Base-by-base conservation (phyloP, 2,888 invertebrate species). In the Scaptomyza flava region DNA sequence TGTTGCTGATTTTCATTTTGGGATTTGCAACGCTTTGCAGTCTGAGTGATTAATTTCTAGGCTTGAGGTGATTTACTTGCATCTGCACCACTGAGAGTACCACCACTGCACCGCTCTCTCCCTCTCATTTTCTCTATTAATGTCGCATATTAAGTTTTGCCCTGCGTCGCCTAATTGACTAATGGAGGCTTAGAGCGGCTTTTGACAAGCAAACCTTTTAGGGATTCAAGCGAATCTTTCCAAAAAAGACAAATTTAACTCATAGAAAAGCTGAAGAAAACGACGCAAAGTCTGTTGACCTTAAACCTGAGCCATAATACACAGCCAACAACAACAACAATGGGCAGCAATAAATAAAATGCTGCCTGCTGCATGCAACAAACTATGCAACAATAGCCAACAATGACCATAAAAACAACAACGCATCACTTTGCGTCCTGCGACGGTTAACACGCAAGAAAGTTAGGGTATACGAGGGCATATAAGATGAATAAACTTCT, bases 31-130 rank as follows among this genome's bases (percentile, higher is more conserved):
- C 64, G 66, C 64, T 66, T 69, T 67, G 34, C 68, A 63, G 72
- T 66, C 82, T 84, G 83, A 84, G 87, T 84, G 83, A 84, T 84
- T 84, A 84, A 84, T 84, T 84, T 81, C 79, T 77, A 70, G 70
- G 68, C 85, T 83, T 79, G 87, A 86, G 79, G 87, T 84, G 87
- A 84, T 84, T 87, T 87, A 83, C 70, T 82, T 74, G 61, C 65
- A 52, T 4, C 68, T 65, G 60, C 72, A 41, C 38, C 31, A 11
- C 45, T 23, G 6, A 20, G 47, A 14, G 47, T 42, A 20, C 14
- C 48, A 20, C 14, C 36, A 34, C 36, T 50, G 33, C 23, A 57
- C 12, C 57, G 43, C 58, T 65, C 20, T 23, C 23, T 23, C 8
- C 3, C 41, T 41, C 41, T 17, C 41, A 6, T 4, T 9, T 17